Percentiles rank a stretch among this genome's conserved stretches.
phyloP scores from a whole-genome alignment of 2,888 invertebrate species.

The Chymomyza procnemis region DNA sequence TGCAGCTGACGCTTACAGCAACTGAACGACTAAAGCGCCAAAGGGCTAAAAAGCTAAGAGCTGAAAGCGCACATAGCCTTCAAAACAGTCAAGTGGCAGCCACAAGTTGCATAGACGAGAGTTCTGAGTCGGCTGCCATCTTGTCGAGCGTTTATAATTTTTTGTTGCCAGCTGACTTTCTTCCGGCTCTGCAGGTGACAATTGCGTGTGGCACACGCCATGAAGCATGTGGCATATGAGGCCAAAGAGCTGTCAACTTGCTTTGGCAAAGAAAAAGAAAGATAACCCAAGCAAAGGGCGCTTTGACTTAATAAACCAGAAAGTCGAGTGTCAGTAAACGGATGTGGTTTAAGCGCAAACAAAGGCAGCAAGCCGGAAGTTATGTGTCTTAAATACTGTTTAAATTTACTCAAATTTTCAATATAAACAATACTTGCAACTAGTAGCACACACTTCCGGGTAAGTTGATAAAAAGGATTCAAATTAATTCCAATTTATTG shows the following conservation, averaged over 20 bases:
- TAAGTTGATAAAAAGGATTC: background rate
- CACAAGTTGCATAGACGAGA: background rate
- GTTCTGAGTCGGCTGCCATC: background rate
- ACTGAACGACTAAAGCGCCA: background rate
- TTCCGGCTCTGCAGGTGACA: background rate
- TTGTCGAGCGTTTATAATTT: background rate
- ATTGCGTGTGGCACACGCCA: background rate
- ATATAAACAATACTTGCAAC: background rate
- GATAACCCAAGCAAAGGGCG: constrained; percentile 39
- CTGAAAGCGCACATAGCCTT: background rate
- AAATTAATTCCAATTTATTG: constrained; percentile 35
- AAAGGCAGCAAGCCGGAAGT: constrained; percentile 31
- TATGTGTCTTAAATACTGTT: constrained; percentile 18
- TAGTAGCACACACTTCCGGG: background rate
- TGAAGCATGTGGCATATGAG: background rate
- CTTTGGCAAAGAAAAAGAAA: constrained; percentile 4
- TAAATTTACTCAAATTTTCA: background rate
- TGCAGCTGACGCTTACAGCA: background rate
- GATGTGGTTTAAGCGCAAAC: constrained; percentile 8
- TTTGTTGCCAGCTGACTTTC: background rate
- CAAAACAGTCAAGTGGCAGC: background rate
- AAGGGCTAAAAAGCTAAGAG: background rate
- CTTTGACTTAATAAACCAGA: constrained; percentile 23
- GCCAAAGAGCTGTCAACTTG: background rate
- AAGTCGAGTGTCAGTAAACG: constrained; percentile 3